Conservation (phyloP, 2,797 vertebrate genomes). For the Uromys caudimaculatus region DNA sequence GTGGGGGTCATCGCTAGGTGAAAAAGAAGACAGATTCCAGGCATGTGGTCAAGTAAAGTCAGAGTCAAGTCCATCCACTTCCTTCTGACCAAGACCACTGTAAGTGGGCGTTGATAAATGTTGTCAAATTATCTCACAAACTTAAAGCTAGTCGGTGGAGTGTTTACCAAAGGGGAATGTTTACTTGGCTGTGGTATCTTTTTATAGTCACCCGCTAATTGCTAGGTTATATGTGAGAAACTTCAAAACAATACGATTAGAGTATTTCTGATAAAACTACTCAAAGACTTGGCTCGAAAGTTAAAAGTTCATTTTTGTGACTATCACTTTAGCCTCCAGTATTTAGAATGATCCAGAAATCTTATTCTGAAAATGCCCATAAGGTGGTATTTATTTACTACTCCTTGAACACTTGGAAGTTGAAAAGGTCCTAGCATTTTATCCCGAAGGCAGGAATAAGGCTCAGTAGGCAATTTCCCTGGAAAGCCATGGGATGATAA, state of each 20-base stretch:
- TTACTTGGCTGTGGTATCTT: conserved; percentile 10
- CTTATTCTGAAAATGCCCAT: conserved; percentile 3
- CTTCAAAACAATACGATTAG: neutral
- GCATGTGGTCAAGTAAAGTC: neutral
- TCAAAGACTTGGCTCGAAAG: conserved; percentile 29
- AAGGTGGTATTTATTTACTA: neutral
- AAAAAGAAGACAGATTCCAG: neutral
- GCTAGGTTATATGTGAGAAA: neutral
- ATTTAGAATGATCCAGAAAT: neutral
- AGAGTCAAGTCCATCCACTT: neutral
- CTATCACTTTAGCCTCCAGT: neutral
- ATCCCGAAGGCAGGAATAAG: neutral
- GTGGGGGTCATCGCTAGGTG: neutral
- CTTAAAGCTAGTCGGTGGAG: neutral
- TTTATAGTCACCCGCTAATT: conserved; percentile 22
- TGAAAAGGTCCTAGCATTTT: neutral
- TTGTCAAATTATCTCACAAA: neutral
- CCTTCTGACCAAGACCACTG: neutral
- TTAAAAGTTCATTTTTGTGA: neutral
- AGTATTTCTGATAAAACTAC: neutral
- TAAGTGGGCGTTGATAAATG: neutral
- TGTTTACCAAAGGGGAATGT: neutral
- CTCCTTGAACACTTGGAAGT: neutral
- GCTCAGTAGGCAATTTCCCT: neutral
- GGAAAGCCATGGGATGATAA: neutral